Base-by-base conservation (phyloP, 1,140 invertebrate genomes). In the Papilio glaucus region DNA sequence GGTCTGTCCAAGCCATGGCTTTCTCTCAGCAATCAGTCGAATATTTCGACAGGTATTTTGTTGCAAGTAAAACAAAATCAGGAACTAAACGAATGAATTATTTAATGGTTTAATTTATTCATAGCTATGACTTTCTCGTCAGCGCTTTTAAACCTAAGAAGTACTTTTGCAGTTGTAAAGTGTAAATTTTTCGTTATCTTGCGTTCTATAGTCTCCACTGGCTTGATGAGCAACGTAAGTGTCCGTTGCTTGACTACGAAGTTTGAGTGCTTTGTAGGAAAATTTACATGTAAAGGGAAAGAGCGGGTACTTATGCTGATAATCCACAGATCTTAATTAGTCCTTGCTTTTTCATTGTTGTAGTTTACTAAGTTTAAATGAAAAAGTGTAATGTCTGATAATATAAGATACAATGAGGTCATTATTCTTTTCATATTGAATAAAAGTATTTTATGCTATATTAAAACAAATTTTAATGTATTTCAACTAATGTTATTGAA, bases 311-410 rank as follows among this genome's bases (percentile, higher is more conserved):
- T 21, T 63, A 63, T 39, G 18, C 61, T 39, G 15, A 8, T 63
- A 38, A 63, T 63, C 61, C 15, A 3, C 4, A 63, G 61, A 63
- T 63, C 37, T 63, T 63, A 33, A 63, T 63, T 63, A 21, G 3
- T 21, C 37, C 37, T 12, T 9, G 3, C 39, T 42, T 13, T 15
- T 26, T 7, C 57, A 61, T 61, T n/a, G 26, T 63, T 39, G 61
- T 21, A 9, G 13, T 63, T 63, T 1, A 37, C 10, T 15, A 12
- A 1, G 33, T 62, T 21, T 60, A 8, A n/a, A 49, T 21, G n/a
- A n/a, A n/a, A n/a, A n/a, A n/a, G n/a, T n/a, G n/a, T n/a, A n/a
- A n/a, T n/a, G n/a, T n/a, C n/a, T n/a, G n/a, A n/a, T n/a, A n/a
- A n/a, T n/a, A n/a, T n/a, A n/a, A n/a, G n/a, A n/a, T n/a, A n/a